phyloP scores from a whole-genome alignment of 2,113 vertebrate genomes.

The Plotosus lineatus region DNA sequence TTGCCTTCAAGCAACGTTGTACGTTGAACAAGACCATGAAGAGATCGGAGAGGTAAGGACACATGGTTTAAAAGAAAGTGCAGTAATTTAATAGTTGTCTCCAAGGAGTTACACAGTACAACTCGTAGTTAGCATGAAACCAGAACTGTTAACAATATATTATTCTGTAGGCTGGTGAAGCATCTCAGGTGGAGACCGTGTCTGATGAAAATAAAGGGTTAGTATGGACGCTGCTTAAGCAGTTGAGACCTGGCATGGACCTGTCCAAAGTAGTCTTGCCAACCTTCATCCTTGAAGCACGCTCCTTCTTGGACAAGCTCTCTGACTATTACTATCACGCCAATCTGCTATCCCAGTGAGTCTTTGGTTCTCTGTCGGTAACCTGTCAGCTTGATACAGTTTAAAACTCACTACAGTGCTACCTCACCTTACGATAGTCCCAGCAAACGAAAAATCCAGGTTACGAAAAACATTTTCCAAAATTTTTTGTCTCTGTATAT shows the following conservation, averaged over 20 bases:
- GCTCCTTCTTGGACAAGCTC: constrained; percentile 92
- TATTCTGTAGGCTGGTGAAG: constrained; percentile 76
- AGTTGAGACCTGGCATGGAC: constrained; percentile 92
- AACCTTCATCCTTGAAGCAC: constrained; percentile 92
- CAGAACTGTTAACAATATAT: neutral
- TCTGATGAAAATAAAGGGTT: constrained; percentile 90
- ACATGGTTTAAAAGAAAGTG: neutral
- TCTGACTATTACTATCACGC: constrained; percentile 94
- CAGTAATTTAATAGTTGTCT: neutral
- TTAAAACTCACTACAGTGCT: neutral
- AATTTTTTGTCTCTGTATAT: too few relatives aligned
- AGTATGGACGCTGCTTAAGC: constrained; percentile 87
- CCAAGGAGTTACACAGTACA: neutral
- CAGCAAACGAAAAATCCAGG: too few relatives aligned
- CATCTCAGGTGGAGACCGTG: constrained; percentile 87
- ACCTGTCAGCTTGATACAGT: neutral
- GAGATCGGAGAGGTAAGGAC: constrained; percentile 88
- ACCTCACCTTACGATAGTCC: too few relatives aligned
- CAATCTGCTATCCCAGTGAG: constrained; percentile 91
- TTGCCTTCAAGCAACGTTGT: constrained; percentile 77
- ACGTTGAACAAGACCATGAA: constrained; percentile 85
- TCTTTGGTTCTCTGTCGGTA: neutral
- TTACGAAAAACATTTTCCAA: too few relatives aligned
- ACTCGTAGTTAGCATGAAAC: neutral
- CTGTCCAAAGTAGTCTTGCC: constrained; percentile 90